Evolutionary conservation across 2,888 invertebrate genomes (phyloP), one percentile per base, ranked within the genome.

Genomic region (Lypha dubia): DNA sequence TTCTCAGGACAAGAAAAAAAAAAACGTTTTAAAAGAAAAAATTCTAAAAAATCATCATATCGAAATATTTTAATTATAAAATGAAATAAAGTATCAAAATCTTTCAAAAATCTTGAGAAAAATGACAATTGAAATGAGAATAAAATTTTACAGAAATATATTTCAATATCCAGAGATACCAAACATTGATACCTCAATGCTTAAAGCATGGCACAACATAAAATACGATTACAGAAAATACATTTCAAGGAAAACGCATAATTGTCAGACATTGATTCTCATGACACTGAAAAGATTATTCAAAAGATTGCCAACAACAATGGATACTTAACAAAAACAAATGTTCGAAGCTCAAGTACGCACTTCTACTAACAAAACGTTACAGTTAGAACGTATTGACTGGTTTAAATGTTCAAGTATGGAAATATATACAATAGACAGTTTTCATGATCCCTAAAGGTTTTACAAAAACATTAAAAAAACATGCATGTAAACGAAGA

Each of bases 191-290:
- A 68, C 67, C 41, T 68, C 67, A 53, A 68, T 56, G 35, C 6
- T 24, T 60, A 44, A 51, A 60, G 38, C 41, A 62, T 53, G 41
- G 62, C 28, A 38, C 41, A 32, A 60, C 17, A 13, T n/a, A 49
- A 8, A 49, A 44, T 17, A 22, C 20, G 35, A 15, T 9, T 4
- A 20, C 15, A 7, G 6, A 22, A 51, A 22, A 1, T 3, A 11
- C 4, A 44, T 11, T 35, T 38, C 46, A 63, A 56, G 74, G 46
- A 65, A 76, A 70, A 71, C 67, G 58, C 79, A 73, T 79, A 60
- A 83, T 79, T 83, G 73, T 79, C 79, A 74, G 68, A 83, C 83
- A 79, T 80, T 80, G 79, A 62, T 80, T 76, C 76, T 79, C 84
- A 71, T 65, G 76, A 67, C 53, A 38, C 49, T 58, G 83, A 79